Base-by-base conservation (phyloP, 2,797 vertebrate species). In the Dermochelys coriacea region DNA sequence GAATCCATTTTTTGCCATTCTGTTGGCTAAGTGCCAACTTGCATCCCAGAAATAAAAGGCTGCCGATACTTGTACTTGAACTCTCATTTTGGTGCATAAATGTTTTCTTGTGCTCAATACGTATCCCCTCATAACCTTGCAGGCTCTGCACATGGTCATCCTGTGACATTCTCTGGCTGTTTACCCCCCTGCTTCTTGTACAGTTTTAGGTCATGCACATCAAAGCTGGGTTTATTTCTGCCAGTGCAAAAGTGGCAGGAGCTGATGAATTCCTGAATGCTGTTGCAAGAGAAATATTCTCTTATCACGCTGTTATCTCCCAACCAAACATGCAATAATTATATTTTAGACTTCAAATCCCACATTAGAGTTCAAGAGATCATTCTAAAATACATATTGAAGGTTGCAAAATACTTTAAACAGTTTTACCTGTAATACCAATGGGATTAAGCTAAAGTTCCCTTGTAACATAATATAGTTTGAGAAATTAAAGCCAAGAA, bases 21-120 rank as follows among this genome's bases (percentile, higher is more conserved):
- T 91, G 77, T 77, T 96, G 96, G 91, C 87, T 80, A 68, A 52
- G 71, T 23, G 71, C n/a, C 92, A 88, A 54, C 50, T 80, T 54
- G 37, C 82, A 59, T 34, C 37, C 51, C 41, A 59, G 87, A 59
- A 93, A 87, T 2, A 50, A 82, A 61, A 91, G 82, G 25, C 52
- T 29, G 37, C 37, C 0, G 0, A 34, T 3, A 74, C 8, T 78
- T 47, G 52, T 8, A 68, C 52, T 85, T 79, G 78, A 87, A 75
- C 64, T 71, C 77, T 71, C 57, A 87, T 52, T 64, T 27, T 0
- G 1, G 49, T 64, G 37, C 6, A 2, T 3, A 19, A 78, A n/a
- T 18, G 37, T 55, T 55, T 75, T 74, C 51, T 78, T 59, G 77
- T 12, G 82, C 80, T 49, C 52, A 1, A 52, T 34, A 37, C 52